These are phyloP conservation scores for Eueremaeus valkanovi DNA, from an alignment of 2,888 invertebrate genomes.

Conservation along the genomic window DNA sequence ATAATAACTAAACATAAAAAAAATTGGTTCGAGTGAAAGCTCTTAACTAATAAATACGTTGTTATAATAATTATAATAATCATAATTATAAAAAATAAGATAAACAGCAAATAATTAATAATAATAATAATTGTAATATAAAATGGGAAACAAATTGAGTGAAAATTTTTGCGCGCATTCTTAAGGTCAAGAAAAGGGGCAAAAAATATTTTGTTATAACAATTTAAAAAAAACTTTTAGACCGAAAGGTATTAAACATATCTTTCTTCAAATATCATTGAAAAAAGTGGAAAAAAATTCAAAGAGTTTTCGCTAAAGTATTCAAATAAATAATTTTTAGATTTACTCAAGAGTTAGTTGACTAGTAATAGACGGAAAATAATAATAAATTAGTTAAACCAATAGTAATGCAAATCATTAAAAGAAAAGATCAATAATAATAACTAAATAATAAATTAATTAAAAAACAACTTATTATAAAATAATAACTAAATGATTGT, in stretches of 20 bases:
- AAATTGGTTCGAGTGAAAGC: background rate
- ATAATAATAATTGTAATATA: conserved; percentile 13
- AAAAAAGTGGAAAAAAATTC: no score
- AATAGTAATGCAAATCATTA: background rate
- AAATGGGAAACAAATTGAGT: conserved; percentile 22
- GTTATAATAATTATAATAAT: background rate
- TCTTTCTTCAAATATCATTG: no score
- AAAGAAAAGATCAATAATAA: background rate
- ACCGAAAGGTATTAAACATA: background rate
- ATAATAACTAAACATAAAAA: conserved; percentile 2
- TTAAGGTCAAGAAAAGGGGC: background rate
- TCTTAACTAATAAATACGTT: conserved; percentile 1
- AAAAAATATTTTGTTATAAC: background rate
- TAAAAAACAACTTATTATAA: no score
- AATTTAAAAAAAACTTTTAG: no score
- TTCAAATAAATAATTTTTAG: background rate
- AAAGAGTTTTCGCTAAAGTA: no score
- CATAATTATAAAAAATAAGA: background rate
- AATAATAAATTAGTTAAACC: background rate
- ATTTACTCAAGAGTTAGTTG: background rate
- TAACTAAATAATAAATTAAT: conserved; percentile 3
- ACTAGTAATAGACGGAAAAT: background rate
- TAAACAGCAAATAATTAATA: conserved; percentile 7
- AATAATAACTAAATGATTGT: no score
- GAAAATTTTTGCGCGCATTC: background rate